Base-by-base conservation (phyloP, 2,888 invertebrate species). In the Gari tellinella region DNA sequence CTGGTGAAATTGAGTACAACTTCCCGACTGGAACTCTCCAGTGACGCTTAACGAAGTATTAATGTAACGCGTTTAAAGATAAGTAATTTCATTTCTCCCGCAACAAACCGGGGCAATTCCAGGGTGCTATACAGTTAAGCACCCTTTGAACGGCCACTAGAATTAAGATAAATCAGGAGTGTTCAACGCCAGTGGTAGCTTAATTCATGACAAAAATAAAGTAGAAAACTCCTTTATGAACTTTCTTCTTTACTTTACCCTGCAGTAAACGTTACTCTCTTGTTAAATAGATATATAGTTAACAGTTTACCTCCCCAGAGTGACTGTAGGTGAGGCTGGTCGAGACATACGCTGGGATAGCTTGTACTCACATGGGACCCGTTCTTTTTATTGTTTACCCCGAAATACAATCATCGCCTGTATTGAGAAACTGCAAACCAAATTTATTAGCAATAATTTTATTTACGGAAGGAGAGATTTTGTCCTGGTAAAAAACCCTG, bases 361-460 rank as follows among this genome's bases (percentile, higher is more conserved):
- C 3, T n/a, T 14, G 14, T 1, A 19, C n/a, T 15, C 67, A 43
- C 55, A 4, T 10, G 67, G 61, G 67, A 61, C 31, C 31, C 31
- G 31, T 10, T 31, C 31, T 31, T 49, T 64, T 64, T 48, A 70
- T 70, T 64, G 70, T 70, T 70, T 60, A 70, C 64, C 58, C 41
- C 31, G 31, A 55, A 65, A 72, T 61, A 60, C 58, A 70, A 70
- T 64, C 48, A 64, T 37, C 58, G 31, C 31, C 31, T 31, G 31
- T 31, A 68, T 62, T 53, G 17, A 55, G 61, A 48, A 57, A 43
- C 52, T 41, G 49, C 66, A 73, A 78, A 78, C 78, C 46, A 61
- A 75, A 80, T 82, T 83, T 83, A 72, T 76, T 76, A 76, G 74
- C 70, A 69, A 72, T 83, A 83, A 83, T 81, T 83, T 77, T 82